Evolutionary conservation across 2,113 vertebrate species (phyloP).

Genomic region (Tragelaphus buxtoni): DNA sequence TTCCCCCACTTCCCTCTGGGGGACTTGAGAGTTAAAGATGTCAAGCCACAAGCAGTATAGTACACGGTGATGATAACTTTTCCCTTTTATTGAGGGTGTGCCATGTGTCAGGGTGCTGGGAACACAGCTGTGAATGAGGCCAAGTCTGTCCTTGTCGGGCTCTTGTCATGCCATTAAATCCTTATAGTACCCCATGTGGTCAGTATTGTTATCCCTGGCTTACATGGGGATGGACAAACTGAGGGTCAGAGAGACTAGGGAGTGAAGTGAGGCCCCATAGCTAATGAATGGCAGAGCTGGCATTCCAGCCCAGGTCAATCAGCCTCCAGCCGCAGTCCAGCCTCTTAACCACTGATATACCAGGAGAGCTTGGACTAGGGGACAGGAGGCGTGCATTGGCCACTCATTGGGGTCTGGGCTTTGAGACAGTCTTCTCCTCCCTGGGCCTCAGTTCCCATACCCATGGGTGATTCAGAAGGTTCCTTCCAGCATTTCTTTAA

Average conservation of each 20-base stretch:
- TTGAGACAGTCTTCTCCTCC: background rate
- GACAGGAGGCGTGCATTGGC: fast-evolving
- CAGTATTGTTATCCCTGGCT: background rate
- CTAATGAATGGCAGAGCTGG: background rate
- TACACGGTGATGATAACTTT: background rate
- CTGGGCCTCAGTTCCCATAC: background rate
- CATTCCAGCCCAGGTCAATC: background rate
- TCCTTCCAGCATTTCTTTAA: background rate
- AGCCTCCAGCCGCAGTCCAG: background rate
- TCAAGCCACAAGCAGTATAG: background rate
- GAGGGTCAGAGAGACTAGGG: background rate
- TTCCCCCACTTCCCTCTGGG: background rate
- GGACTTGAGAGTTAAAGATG: background rate
- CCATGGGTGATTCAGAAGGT: background rate
- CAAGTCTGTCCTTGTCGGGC: background rate
- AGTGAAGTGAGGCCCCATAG: background rate
- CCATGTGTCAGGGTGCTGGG: background rate
- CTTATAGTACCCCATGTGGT: background rate
- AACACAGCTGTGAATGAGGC: background rate
- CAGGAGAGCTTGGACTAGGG: background rate
- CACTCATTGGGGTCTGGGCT: background rate
- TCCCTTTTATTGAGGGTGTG: background rate
- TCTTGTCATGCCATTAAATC: background rate
- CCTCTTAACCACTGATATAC: background rate
- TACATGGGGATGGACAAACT: background rate